Evolutionary conservation across 2,888 invertebrate species (phyloP).

Genomic region (Apoda limacodes): DNA sequence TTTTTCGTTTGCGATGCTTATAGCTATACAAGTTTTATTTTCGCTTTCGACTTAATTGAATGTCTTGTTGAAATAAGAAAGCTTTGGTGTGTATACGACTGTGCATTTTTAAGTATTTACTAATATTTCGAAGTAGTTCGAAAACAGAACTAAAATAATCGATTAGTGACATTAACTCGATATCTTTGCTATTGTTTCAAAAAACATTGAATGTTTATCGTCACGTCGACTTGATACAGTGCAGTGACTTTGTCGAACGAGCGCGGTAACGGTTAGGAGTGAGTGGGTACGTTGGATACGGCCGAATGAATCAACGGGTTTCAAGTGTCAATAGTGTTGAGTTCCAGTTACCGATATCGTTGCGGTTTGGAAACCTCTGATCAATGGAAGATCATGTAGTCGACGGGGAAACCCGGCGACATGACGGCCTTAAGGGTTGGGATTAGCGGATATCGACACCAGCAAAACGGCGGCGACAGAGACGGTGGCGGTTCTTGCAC

Average conservation of each 20-base stretch:
- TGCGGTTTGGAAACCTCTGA: slow-evolving; percentile 37
- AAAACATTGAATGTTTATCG: slow-evolving; percentile 42
- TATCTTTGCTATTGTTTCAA: slow-evolving; percentile 44
- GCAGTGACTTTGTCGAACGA: slow-evolving; percentile 42
- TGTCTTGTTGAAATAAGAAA: too few relatives aligned
- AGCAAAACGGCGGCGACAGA: slow-evolving; percentile 58
- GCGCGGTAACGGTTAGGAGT: slow-evolving; percentile 47
- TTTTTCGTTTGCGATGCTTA: slow-evolving; percentile 30
- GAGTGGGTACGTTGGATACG: slow-evolving; percentile 53
- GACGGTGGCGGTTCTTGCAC: slow-evolving; percentile 46
- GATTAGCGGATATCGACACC: slow-evolving; percentile 43
- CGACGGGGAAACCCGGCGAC: too few relatives aligned
- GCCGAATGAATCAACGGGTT: slow-evolving; percentile 44
- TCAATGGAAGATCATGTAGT: slow-evolving; percentile 54
- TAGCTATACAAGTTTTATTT: too few relatives aligned
- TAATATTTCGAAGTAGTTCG: too few relatives aligned
- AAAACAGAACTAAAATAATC: slow-evolving; percentile 10
- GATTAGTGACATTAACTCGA: slow-evolving; percentile 27
- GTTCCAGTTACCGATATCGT: slow-evolving; percentile 33
- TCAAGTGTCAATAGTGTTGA: slow-evolving; percentile 45
- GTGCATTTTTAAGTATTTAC: too few relatives aligned
- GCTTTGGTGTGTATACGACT: too few relatives aligned
- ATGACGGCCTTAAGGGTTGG: slow-evolving; percentile 50
- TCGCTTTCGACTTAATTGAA: too few relatives aligned
- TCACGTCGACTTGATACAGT: slow-evolving; percentile 20